phyloP scores from a whole-genome alignment of 2,113 vertebrate species.

The Sigmodon hispidus region DNA sequence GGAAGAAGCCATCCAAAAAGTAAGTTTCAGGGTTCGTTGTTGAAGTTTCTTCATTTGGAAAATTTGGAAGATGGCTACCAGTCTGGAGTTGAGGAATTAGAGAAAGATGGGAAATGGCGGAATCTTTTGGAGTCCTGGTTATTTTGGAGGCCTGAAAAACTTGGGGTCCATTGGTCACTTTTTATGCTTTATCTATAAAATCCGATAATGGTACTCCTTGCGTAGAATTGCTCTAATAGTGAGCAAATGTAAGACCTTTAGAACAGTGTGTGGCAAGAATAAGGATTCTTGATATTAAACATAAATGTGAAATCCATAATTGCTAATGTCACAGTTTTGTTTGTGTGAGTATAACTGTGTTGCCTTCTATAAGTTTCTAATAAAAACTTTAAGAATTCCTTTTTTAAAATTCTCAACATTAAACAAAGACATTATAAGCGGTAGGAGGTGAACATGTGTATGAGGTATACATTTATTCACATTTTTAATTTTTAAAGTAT shows the following conservation, averaged over 20 bases:
- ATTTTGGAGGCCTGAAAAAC: background rate
- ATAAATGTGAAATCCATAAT: slow-evolving; percentile 27
- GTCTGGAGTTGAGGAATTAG: background rate
- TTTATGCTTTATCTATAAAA: background rate
- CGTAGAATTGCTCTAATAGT: slow-evolving; percentile 17
- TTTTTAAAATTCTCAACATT: slow-evolving; percentile 7
- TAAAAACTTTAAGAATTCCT: slow-evolving; percentile 37
- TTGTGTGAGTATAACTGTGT: background rate
- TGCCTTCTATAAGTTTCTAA: slow-evolving; percentile 41
- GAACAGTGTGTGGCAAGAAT: slow-evolving; percentile 1
- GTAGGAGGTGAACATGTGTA: background rate
- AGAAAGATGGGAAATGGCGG: background rate
- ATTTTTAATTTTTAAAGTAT: slow-evolving; percentile 10
- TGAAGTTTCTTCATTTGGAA: background rate
- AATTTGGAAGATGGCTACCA: background rate
- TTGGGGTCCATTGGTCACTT: background rate
- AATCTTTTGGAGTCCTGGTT: background rate
- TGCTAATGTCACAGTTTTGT: slow-evolving; percentile 47
- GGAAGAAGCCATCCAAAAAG: slow-evolving; percentile 87
- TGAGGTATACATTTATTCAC: background rate
- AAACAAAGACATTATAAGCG: slow-evolving; percentile 10
- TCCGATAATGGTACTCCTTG: background rate
- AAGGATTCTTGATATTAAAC: background rate
- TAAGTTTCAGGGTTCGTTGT: slow-evolving; percentile 70
- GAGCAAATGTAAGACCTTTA: background rate